A percentile compares a stretch with the other conserved stretches of the same genome.
These are phyloP conservation scores for Corythaixoides concolor DNA, from an alignment of 2,113 vertebrate genomes.

Conservation along the genomic window DNA sequence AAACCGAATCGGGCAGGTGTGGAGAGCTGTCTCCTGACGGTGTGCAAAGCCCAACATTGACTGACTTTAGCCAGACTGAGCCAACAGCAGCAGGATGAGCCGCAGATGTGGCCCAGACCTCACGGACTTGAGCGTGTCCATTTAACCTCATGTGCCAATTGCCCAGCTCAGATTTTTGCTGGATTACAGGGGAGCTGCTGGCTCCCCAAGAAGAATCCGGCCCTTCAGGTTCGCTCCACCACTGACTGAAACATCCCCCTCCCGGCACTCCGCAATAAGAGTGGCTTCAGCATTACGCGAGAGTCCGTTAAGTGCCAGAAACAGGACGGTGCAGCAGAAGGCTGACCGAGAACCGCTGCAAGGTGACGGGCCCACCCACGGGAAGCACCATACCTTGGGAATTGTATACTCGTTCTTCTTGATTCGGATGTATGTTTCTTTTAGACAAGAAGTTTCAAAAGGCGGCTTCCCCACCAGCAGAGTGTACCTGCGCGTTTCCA, in stretches of 20 bases:
- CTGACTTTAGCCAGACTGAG: neutral
- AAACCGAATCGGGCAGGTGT: neutral
- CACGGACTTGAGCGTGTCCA: fast-evolving
- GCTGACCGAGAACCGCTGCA: neutral
- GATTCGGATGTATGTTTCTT: conserved; percentile 94
- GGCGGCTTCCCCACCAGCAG: conserved; percentile 95
- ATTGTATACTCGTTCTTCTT: conserved; percentile 95
- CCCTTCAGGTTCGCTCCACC: neutral
- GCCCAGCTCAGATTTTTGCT: neutral
- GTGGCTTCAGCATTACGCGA: fast-evolving
- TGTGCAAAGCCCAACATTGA: fast-evolving
- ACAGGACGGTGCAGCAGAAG: neutral
- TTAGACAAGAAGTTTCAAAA: conserved; percentile 95
- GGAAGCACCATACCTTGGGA: conserved; percentile 81
- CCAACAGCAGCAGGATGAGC: neutral
- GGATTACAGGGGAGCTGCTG: neutral
- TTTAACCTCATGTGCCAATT: fast-evolving
- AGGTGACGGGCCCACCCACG: fast-evolving
- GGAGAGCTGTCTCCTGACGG: neutral
- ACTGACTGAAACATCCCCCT: neutral
- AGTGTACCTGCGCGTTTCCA: conserved; percentile 84
- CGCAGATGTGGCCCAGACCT: neutral
- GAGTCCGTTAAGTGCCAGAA: neutral
- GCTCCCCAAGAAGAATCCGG: neutral
- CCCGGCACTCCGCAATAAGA: neutral